These are phyloP conservation scores for Acanthoscelides obtectus DNA, from an alignment of 2,888 invertebrate genomes.

Conservation along the genomic window DNA sequence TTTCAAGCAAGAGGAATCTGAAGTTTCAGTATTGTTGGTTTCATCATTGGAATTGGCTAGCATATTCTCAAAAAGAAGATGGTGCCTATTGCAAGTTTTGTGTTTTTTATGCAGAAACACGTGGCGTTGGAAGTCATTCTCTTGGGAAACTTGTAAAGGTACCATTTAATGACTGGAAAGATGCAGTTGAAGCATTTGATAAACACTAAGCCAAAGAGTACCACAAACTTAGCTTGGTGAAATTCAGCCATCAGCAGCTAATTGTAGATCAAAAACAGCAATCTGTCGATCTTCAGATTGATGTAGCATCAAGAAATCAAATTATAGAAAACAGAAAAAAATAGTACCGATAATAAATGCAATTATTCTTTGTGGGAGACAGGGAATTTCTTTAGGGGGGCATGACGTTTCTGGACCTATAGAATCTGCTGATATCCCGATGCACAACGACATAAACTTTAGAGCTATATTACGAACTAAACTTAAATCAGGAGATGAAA, in stretches of 20 bases:
- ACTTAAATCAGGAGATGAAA: no score
- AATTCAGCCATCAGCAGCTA: not conserved
- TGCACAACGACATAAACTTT: no score
- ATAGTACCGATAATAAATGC: not conserved
- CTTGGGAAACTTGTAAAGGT: not conserved
- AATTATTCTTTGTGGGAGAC: slow-evolving; percentile 1
- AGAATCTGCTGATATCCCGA: no score
- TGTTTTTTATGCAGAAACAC: not conserved
- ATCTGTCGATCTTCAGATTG: not conserved
- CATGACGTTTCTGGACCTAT: not conserved
- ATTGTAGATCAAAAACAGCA: not conserved
- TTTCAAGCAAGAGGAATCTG: not conserved
- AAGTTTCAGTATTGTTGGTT: not conserved
- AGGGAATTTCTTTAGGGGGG: not conserved
- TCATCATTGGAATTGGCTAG: not conserved
- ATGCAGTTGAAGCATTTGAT: not conserved
- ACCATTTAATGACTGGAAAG: not conserved
- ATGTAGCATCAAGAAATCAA: not conserved
- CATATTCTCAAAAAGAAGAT: not conserved
- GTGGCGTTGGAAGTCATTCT: not conserved
- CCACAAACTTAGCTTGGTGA: not conserved
- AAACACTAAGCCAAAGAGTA: not conserved
- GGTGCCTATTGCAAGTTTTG: not conserved
- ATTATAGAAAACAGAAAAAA: not conserved
- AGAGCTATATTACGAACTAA: no score